A percentile compares a stretch with the other conserved stretches of the same genome.
Evolutionary conservation across 2,113 vertebrate genomes (phyloP).

Genomic region (Crotalus horridus): DNA sequence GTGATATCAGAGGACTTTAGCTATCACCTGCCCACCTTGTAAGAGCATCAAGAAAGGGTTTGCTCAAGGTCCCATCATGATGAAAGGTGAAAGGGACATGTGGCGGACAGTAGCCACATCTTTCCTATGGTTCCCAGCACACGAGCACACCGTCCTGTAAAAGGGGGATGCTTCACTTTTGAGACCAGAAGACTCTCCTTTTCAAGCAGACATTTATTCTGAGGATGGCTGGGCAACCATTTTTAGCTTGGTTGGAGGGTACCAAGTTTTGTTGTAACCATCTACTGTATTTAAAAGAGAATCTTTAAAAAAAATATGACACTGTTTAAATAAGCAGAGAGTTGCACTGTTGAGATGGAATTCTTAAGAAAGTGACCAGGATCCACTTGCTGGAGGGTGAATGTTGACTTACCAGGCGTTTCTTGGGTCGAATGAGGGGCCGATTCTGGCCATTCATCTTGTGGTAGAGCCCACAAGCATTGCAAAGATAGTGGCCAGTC

Average conservation of each 20-base stretch:
- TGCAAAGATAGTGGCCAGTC: constrained; percentile 88
- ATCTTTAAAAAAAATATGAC: neutral
- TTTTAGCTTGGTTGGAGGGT: neutral
- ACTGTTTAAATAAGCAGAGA: neutral
- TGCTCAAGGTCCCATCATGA: neutral
- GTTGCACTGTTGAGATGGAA: neutral
- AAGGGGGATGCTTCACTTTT: neutral
- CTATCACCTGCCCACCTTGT: neutral
- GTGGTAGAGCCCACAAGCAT: constrained; percentile 89
- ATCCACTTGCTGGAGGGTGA: too few species aligned
- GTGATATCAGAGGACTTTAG: neutral
- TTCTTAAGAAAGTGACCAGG: neutral
- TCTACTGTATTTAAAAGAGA: neutral
- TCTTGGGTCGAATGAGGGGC: constrained; percentile 87
- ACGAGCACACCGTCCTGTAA: neutral
- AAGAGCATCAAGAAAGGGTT: neutral
- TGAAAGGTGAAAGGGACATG: neutral
- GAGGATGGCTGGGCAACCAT: neutral
- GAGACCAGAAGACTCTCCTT: neutral
- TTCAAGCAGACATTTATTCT: neutral
- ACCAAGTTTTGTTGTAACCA: neutral
- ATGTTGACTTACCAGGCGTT: constrained; percentile 77
- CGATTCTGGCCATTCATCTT: constrained; percentile 91
- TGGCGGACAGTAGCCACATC: neutral
- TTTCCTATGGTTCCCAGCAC: neutral